Base-by-base conservation (phyloP, 2,888 invertebrate species). In the Rapana venosa region DNA sequence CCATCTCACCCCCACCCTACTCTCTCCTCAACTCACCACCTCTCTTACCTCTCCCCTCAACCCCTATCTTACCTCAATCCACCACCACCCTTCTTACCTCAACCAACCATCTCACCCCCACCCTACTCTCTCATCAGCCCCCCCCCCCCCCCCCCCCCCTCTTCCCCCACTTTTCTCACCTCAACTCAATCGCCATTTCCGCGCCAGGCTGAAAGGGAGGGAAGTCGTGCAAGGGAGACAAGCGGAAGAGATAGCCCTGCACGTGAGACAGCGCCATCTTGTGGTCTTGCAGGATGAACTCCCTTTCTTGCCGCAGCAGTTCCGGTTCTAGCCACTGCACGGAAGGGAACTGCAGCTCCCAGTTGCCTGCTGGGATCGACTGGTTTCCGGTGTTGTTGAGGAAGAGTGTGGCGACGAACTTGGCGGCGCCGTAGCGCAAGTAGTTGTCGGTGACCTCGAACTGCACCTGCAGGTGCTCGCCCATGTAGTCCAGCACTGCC, bases 301-400 rank as follows among this genome's bases (percentile, higher is more conserved):
- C 87, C n/a, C 87, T 84, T 1, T 87, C 91, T 26, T 88, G 32
- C 0, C 17, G 13, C 13, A 90, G 26, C n/a, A 61, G 5, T 0
- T 88, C 88, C 11, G 90, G 77, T 15, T 91, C 91, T 11, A 91
- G 56, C 87, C 87, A 77, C 90, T 92, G 86, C 61, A 87, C 91
- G 88, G 90, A 91, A 85, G 93, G 92, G 56, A 94, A 93, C 85
- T 94, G 94, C 20, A 95, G 92, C n/a, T 90, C 92, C 95, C 94
- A 95, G 86, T 92, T 92, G 26, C 94, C 94, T 2, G 88, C 83
- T 11, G 88, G 81, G 0, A 95, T 90, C 0, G 91, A 47, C 13
- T 74, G 58, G n/a, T 81, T 74, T 13, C 94, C 94, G 4, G 66
- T 90, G 88, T 95, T 94, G 77, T 84, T 91, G 15, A 94, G 88